A percentile compares a stretch with the other conserved stretches of the same genome.
Conservation (phyloP, 30 jellyfish, hydroid and myxozoan species). For the Catostylus mosaicus region DNA sequence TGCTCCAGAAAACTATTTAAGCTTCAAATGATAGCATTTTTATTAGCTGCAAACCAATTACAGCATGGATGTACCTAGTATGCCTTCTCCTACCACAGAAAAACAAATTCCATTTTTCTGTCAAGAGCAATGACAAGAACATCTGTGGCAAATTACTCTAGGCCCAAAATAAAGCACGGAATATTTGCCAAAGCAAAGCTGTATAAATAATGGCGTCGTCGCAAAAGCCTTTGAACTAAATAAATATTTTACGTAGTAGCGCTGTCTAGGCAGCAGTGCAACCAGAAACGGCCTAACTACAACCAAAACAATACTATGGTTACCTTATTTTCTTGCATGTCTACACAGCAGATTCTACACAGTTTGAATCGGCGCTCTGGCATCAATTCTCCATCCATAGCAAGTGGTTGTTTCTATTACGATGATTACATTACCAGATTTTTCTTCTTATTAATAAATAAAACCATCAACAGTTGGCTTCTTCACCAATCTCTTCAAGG, state of each 20-base stretch:
- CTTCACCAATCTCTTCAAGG: neutral
- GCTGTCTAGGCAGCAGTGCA: too few species aligned
- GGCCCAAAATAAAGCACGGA: too few species aligned
- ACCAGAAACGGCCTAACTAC: neutral
- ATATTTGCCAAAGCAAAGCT: neutral
- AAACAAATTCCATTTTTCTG: too few species aligned
- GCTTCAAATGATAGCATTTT: too few species aligned
- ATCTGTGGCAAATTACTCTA: too few species aligned
- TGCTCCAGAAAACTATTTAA: too few species aligned
- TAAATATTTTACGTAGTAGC: too few species aligned
- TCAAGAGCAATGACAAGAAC: too few species aligned
- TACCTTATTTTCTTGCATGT: neutral
- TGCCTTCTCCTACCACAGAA: too few species aligned
- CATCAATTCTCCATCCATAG: neutral
- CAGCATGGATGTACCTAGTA: too few species aligned
- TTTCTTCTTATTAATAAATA: conserved; percentile 25
- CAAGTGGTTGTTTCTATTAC: neutral
- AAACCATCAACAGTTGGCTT: neutral
- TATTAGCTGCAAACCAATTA: too few species aligned
- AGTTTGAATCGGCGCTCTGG: neutral
- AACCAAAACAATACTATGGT: neutral
- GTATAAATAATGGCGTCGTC: neutral
- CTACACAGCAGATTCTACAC: neutral
- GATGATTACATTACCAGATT: neutral
- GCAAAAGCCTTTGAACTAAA: neutral